These are phyloP conservation scores for Volucella bombylans DNA, from an alignment of 2,888 invertebrate genomes.

Conservation along the genomic window DNA sequence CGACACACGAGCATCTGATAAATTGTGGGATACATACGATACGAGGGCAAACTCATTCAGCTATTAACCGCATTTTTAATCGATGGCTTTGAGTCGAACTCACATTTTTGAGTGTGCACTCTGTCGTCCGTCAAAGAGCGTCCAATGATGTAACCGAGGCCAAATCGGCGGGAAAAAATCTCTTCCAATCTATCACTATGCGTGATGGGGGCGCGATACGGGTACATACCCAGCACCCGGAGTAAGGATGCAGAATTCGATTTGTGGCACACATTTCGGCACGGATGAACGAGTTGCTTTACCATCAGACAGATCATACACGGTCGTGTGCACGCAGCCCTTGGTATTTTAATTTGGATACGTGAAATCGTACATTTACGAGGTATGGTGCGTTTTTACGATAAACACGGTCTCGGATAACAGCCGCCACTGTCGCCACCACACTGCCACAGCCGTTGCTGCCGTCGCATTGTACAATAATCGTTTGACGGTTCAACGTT, in stretches of 20 bases:
- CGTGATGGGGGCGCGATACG: constrained; percentile 2
- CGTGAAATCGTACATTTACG: constrained; percentile 38
- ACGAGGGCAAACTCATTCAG: constrained; percentile 35
- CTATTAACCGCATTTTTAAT: constrained; percentile 71
- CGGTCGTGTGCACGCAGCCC: constrained; percentile 50
- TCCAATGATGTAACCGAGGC: constrained; percentile 35
- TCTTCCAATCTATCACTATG: constrained; percentile 17
- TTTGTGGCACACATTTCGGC: constrained; percentile 34
- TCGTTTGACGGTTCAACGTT: constrained; percentile 28
- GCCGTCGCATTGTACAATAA: constrained; percentile 36
- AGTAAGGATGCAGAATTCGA: constrained; percentile 37
- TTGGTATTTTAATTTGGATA: constrained; percentile 53
- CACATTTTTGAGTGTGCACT: constrained; percentile 36
- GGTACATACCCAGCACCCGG: not conserved
- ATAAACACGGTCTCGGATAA: constrained; percentile 1
- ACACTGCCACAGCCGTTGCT: not conserved
- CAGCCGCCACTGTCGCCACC: not conserved
- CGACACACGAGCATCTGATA: constrained; percentile 15
- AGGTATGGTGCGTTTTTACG: constrained; percentile 28
- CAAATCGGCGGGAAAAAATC: not conserved
- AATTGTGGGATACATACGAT: constrained; percentile 13
- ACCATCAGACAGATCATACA: constrained; percentile 50
- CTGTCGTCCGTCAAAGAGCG: constrained; percentile 48
- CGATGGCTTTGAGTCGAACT: constrained; percentile 37
- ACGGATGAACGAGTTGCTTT: constrained; percentile 39